phyloP scores from a whole-genome alignment of 2,888 invertebrate genomes.

The Luperina nickerlii region DNA sequence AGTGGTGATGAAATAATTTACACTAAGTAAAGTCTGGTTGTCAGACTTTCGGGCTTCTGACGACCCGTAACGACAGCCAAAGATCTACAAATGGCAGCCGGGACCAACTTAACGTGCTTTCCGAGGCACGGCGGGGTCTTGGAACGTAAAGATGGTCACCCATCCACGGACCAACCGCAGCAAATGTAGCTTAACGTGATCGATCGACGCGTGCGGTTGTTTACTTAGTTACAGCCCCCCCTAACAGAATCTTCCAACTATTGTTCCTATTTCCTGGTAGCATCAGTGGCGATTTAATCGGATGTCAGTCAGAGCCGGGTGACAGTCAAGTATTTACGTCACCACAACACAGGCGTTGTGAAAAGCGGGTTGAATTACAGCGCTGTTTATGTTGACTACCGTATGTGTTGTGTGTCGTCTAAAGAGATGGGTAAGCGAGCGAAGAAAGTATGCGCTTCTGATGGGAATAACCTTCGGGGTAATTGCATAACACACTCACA shows the following conservation, averaged over 20 bases:
- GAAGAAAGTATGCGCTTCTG: too few species aligned
- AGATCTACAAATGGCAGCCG: neutral
- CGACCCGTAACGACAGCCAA: neutral
- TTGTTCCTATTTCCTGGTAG: conserved; percentile 17
- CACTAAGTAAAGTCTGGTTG: neutral
- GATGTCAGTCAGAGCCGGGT: conserved; percentile 38
- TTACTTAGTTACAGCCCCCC: neutral
- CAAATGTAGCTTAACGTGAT: neutral
- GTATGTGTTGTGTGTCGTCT: conserved; percentile 5
- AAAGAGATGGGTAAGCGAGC: neutral
- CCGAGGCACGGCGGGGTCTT: neutral
- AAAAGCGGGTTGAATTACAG: conserved; percentile 43
- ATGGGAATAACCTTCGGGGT: neutral
- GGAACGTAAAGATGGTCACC: neutral
- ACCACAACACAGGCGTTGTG: conserved; percentile 36
- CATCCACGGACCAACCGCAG: neutral
- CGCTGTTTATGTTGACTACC: conserved; percentile 16
- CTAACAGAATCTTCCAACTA: neutral
- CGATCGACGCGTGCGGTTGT: neutral
- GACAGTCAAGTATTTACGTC: conserved; percentile 47
- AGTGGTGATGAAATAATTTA: neutral
- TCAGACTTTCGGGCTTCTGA: neutral
- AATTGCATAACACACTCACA: neutral
- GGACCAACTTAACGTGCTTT: neutral
- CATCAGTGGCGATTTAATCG: conserved; percentile 41